Conservation (phyloP, 2,888 invertebrate genomes). For the Eupithecia insigniata region DNA sequence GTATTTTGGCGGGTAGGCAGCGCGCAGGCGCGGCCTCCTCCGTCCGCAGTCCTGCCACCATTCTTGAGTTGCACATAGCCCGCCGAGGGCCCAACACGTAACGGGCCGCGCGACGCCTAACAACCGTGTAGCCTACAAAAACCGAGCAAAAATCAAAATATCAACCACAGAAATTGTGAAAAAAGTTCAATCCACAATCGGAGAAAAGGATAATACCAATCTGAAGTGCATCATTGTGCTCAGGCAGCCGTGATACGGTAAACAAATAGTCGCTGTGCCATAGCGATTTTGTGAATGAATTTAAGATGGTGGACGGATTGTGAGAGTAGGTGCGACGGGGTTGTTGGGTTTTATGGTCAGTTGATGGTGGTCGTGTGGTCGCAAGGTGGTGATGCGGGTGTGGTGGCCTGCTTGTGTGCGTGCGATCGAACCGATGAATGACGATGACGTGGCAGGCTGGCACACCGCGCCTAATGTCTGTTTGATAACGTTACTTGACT, state of each 20-base stretch:
- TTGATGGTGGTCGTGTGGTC: constrained; percentile 46
- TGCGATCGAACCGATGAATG: constrained; percentile 82
- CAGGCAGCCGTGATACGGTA: constrained; percentile 72
- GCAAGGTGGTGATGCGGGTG: constrained; percentile 51
- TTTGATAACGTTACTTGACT: constrained; percentile 66
- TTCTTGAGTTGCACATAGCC: constrained; percentile 79
- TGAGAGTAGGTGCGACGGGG: constrained; percentile 64
- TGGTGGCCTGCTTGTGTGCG: constrained; percentile 61
- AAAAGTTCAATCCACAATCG: constrained; percentile 43
- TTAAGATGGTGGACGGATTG: constrained; percentile 80
- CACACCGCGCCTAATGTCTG: constrained; percentile 68
- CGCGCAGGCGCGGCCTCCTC: constrained; percentile 72
- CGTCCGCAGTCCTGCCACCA: constrained; percentile 82
- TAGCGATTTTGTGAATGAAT: constrained; percentile 83
- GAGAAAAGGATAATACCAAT: constrained; percentile 47
- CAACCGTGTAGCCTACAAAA: constrained; percentile 70
- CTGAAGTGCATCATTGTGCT: constrained; percentile 50
- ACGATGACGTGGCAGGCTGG: constrained; percentile 70
- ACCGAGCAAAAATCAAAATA: constrained; percentile 60
- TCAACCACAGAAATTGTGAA: constrained; percentile 53
- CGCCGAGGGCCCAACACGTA: constrained; percentile 53
- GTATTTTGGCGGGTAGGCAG: constrained; percentile 80
- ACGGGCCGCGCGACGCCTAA: constrained; percentile 50
- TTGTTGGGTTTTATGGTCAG: constrained; percentile 58
- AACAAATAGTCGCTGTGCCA: constrained; percentile 73